Evolutionary conservation across 2,113 vertebrate genomes (phyloP), one percentile per base, ranked within the genome.

Genomic region (Siniperca chuatsi): DNA sequence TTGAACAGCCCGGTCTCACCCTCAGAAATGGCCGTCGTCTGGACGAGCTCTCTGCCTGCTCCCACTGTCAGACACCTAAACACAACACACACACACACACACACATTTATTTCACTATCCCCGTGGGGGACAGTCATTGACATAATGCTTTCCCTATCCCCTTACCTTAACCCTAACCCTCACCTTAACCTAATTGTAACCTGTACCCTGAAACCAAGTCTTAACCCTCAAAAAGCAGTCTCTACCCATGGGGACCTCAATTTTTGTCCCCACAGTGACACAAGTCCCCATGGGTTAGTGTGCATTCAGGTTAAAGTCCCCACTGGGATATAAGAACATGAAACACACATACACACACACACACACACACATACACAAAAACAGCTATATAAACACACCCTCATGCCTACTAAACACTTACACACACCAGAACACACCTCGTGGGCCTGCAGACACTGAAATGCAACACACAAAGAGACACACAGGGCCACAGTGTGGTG

Each of bases 31-130:
- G 75, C 4, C 7, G 21, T 69, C 1, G 3, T 46, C 54, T 70
- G 52, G 40, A 42, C 1, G 50, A 69, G 64, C 25, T 90, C 88
- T 33, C 76, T 77, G 48, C 92, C 89, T 61, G 88, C 90, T 12
- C 91, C 91, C 73, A 95, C 86, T 48, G 88, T 85, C 70, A 97
- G 95, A 79, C 92, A 95, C 78, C 96, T 97, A 82, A 66, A 89
- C 75, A 81, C 73, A 81, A 57, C 58, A 84, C 61, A 75, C 50
- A 82, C 25, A 25, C 25, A 25, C 25, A 25, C 25, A 25, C 35
- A 37, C 29, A 29, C 29, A 29, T 29, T 29, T 29, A 2, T 29
- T 29, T 29, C 29, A 29, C 29, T 29, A 29, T 29, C 29, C 29
- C 29, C 29, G 29, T 29, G 29, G 29, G 29, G 29, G 29, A 29